These are phyloP conservation scores for Gasterosteus aculeatus DNA, from an alignment of 2,113 vertebrate genomes.

Conservation along the genomic window DNA sequence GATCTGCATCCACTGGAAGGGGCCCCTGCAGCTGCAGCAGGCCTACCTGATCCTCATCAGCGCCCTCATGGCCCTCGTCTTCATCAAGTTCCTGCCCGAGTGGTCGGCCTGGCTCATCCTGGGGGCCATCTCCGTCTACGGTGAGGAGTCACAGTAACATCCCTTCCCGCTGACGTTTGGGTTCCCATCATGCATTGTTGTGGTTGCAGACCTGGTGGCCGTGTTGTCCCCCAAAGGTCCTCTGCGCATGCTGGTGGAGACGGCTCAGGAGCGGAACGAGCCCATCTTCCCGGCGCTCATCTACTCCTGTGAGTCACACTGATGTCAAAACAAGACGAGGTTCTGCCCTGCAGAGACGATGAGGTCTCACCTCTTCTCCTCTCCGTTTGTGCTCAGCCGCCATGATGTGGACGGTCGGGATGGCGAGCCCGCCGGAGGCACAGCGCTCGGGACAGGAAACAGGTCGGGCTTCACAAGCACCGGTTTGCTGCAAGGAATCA, in stretches of 20 bases:
- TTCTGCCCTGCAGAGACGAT: too few relatives aligned
- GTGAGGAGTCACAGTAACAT: slow-evolving; percentile 66
- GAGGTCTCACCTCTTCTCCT: neutral
- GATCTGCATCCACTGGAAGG: slow-evolving; percentile 99
- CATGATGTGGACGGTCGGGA: slow-evolving; percentile 96
- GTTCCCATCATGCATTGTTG: slow-evolving; percentile 38
- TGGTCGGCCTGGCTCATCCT: slow-evolving; percentile 99
- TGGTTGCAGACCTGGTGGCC: slow-evolving; percentile 89
- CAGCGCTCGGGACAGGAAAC: slow-evolving; percentile 20
- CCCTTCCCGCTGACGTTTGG: too few relatives aligned
- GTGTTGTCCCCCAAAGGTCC: slow-evolving; percentile 95
- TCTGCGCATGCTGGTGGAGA: slow-evolving; percentile 95
- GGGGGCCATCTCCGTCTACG: slow-evolving; percentile 95
- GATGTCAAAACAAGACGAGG: neutral
- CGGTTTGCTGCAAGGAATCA: neutral
- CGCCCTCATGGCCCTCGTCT: slow-evolving; percentile 97
- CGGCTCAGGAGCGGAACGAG: slow-evolving; percentile 96
- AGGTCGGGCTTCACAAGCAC: slow-evolving; percentile 20
- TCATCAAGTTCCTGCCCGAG: slow-evolving; percentile 97
- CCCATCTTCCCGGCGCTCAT: slow-evolving; percentile 98
- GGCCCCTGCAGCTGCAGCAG: slow-evolving; percentile 93
- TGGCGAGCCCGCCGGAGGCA: slow-evolving; percentile 83
- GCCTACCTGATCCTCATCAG: slow-evolving; percentile 97
- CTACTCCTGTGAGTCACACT: slow-evolving; percentile 91
- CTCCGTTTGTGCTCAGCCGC: slow-evolving; percentile 81